A percentile compares a stretch with the other conserved stretches of the same genome.
Conservation (phyloP, 2,113 vertebrate species). For the Thymallus thymallus region DNA sequence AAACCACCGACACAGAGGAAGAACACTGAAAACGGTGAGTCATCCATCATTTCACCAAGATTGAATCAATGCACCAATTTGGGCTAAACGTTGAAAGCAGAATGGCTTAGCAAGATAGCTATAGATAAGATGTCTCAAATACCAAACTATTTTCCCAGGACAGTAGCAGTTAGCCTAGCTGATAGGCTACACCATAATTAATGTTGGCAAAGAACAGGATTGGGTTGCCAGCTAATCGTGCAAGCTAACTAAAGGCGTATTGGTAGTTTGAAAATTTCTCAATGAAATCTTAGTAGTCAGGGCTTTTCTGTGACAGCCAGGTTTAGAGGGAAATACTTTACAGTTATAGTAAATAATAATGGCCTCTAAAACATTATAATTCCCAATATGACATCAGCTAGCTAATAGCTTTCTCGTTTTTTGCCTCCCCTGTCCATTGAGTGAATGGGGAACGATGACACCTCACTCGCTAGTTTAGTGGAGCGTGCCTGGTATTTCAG, state of each 20-base stretch:
- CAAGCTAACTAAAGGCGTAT: not conserved
- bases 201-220: conserved; percentile 39
- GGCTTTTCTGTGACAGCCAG: not conserved
- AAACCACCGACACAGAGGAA: conserved; percentile 24
- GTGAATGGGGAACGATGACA: not conserved
- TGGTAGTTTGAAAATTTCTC: not conserved
- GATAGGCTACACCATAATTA: conserved; percentile 13
- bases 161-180: not conserved
- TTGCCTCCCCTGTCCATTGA: not conserved
- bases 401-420: conserved; percentile 1
- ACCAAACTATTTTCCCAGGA: not conserved
- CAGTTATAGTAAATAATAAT: not conserved
- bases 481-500: not conserved
- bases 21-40: conserved; percentile 52
- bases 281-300: not conserved
- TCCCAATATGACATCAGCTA: not conserved
- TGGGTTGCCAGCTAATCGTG: conserved; percentile 5
- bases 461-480: not conserved
- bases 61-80: not conserved
- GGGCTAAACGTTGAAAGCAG: not conserved
- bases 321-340: not conserved
- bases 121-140: not conserved
- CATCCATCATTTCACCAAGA: not conserved
- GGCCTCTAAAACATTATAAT: not conserved
- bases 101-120: not conserved